Evolutionary conservation across 2,888 invertebrate species (phyloP).

Genomic region (Drosophila nr. perissopoda): DNA sequence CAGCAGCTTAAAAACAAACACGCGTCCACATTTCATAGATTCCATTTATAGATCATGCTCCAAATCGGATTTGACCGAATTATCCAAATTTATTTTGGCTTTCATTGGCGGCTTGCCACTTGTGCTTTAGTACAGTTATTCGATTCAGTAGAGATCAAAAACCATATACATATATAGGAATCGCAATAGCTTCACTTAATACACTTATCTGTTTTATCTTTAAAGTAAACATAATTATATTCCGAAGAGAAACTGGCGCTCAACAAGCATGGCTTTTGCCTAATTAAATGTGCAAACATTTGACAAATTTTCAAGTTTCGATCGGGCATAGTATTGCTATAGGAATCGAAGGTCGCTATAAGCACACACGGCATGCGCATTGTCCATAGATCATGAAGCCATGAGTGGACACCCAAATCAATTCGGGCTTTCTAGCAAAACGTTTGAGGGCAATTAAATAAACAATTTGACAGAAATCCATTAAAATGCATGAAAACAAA

Average conservation of each 20-base stretch:
- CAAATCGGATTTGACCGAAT: neutral
- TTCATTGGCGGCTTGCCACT: neutral
- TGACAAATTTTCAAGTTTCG: slow-evolving; percentile 14
- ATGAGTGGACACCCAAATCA: slow-evolving; percentile 2
- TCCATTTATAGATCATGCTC: neutral
- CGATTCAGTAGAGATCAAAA: neutral
- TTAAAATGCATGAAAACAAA: slow-evolving; percentile 67
- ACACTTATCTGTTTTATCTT: neutral
- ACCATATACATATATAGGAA: neutral
- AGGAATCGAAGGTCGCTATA: slow-evolving; percentile 24
- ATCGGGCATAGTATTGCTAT: slow-evolving; percentile 10
- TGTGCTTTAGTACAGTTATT: neutral
- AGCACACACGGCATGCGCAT: slow-evolving; percentile 13
- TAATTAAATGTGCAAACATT: slow-evolving; percentile 48
- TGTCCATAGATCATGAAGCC: slow-evolving; percentile 33
- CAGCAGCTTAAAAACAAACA: neutral
- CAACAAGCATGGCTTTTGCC: slow-evolving; percentile 16
- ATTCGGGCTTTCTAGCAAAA: slow-evolving; percentile 20
- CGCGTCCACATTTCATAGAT: too few relatives aligned
- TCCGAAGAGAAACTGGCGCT: slow-evolving; percentile 5
- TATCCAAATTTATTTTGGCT: neutral
- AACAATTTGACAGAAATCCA: slow-evolving; percentile 53
- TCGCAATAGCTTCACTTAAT: neutral
- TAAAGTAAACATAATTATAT: slow-evolving; percentile 3
- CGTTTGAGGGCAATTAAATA: slow-evolving; percentile 59